Conservation (phyloP, 2,888 invertebrate genomes). For the Mayetiola destructor region DNA sequence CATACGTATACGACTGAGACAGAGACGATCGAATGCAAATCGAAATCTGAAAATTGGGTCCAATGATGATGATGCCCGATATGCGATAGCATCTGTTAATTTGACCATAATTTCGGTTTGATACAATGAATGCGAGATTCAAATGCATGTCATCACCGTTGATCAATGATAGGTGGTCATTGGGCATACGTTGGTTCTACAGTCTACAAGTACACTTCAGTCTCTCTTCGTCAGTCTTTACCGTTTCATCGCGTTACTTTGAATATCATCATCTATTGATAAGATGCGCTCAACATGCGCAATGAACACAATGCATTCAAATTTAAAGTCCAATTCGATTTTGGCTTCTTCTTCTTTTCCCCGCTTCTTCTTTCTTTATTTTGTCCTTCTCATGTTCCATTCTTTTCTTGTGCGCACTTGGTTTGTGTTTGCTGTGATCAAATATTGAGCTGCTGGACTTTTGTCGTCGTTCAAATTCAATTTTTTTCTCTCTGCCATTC, state of each 20-base stretch:
- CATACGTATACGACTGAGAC: too few relatives aligned
- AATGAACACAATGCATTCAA: background rate
- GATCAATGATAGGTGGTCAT: too few relatives aligned
- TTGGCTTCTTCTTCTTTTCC: background rate
- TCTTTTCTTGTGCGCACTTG: background rate
- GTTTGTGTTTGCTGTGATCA: background rate
- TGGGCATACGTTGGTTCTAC: too few relatives aligned
- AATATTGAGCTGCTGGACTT: background rate
- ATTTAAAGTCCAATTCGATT: slow-evolving; percentile 4
- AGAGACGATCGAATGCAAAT: too few relatives aligned
- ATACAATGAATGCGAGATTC: too few relatives aligned
- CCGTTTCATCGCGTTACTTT: too few relatives aligned
- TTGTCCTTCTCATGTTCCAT: background rate
- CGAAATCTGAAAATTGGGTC: too few relatives aligned
- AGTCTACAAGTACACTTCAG: too few relatives aligned
- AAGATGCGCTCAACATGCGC: slow-evolving; percentile 7
- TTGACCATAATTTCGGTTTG: too few relatives aligned
- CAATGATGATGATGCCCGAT: too few relatives aligned
- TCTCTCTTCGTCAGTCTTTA: too few relatives aligned
- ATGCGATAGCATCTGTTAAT: slow-evolving; percentile 12
- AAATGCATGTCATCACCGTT: too few relatives aligned
- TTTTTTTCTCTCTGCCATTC: slow-evolving; percentile 4
- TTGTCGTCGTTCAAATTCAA: background rate
- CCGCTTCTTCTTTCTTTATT: background rate
- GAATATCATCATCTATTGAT: slow-evolving; percentile 1